Evolutionary conservation across 2,113 vertebrate genomes (phyloP).

Genomic region (Oryzias curvinotus): DNA sequence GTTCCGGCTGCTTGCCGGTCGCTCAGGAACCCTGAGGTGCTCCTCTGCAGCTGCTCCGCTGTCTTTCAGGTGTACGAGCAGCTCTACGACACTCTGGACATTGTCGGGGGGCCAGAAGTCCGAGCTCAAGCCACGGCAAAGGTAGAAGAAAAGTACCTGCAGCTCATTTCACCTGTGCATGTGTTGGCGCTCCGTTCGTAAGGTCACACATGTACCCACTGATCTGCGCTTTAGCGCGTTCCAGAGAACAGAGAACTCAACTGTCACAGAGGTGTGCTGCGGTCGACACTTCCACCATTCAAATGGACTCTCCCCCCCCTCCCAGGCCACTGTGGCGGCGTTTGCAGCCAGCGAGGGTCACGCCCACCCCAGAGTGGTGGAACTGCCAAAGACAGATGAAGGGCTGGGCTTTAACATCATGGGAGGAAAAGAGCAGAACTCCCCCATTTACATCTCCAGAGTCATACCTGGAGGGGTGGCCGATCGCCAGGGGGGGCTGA

Average conservation of each 20-base stretch:
- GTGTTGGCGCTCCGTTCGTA: too few species aligned
- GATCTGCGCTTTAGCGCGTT: too few species aligned
- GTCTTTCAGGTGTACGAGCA: slow-evolving; percentile 87
- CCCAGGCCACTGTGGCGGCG: slow-evolving; percentile 88
- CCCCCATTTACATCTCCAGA: slow-evolving; percentile 91
- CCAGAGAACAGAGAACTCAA: too few species aligned
- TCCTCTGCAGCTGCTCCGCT: background rate
- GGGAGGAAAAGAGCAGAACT: slow-evolving; percentile 94
- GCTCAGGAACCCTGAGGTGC: background rate
- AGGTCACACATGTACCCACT: too few species aligned
- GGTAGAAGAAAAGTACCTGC: slow-evolving; percentile 62
- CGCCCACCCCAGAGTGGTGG: slow-evolving; percentile 89
- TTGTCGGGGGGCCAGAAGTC: slow-evolving; percentile 86
- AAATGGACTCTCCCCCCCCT: too few species aligned
- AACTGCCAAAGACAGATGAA: slow-evolving; percentile 91
- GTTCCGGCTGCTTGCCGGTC: too few species aligned
- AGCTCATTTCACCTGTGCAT: too few species aligned
- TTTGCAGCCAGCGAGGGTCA: slow-evolving; percentile 93
- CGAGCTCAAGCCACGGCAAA: slow-evolving; percentile 90
- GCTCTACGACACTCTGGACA: slow-evolving; percentile 90
- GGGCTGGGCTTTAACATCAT: slow-evolving; percentile 94
- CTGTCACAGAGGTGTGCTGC: background rate
- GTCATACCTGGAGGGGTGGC: slow-evolving; percentile 91
- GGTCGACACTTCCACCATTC: background rate
- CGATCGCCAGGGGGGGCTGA: slow-evolving; percentile 90